Evolutionary conservation across 2,888 invertebrate genomes (phyloP), one percentile per base, ranked within the genome.

Genomic region (Urechis unicinctus): DNA sequence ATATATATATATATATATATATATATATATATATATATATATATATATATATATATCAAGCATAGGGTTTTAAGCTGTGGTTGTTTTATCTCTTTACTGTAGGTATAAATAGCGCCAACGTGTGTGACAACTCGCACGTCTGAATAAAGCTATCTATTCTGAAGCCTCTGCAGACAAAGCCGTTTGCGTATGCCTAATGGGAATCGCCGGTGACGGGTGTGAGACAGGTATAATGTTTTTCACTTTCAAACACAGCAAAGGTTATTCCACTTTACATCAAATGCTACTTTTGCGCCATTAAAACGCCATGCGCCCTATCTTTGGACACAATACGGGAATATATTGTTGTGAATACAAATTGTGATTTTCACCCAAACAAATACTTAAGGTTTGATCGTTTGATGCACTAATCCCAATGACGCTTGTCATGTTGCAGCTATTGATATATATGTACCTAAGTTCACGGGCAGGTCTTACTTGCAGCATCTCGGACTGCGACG

Each of bases 401-500:
- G n/a, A n/a, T n/a, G n/a, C n/a, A n/a, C n/a, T n/a, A 22, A n/a
- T 17, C 17, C n/a, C n/a, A n/a, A 53, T 26, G 17, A n/a, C 22
- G n/a, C 29, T 24, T 22, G 25, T 42, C 31, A n/a, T 45, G 21
- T 42, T 55, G 25, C 51, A 63, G 65, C 56, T 26, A 59, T 63
- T 17, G 65, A 65, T 43, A 57, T 65, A 29, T 69, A 74, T 48
- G 91, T 95, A 31, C 94, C 95, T 42, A 85, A 89, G 45, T 95
- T 96, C 81, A 93, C 92, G 79, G 94, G 94, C 1, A 90, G 93
- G 2, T 94, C 94, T 52, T 91, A 91, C 78, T 82, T 96, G 47
- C 85, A 90, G 59, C 88, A 90, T 75, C 86, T 88, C 1, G 92
- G 93, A 2, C 82, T 95, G 41, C 89, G 88, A 0, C 87, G 88